phyloP scores from a whole-genome alignment of 1,140 invertebrate species.

The Nephila pilipes region DNA sequence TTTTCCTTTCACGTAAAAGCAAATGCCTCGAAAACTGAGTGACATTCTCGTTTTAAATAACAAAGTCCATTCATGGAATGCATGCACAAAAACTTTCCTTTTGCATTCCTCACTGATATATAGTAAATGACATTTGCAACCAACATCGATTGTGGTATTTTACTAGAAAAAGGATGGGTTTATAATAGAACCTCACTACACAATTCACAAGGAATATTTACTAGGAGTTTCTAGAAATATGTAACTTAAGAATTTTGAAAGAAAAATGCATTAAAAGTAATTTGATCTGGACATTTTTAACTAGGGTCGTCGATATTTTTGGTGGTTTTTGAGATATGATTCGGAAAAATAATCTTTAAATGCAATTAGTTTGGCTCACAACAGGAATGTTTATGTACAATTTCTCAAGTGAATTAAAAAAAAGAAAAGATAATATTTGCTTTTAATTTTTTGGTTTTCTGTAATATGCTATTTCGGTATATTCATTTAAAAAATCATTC shows the following conservation, averaged over 20 bases:
- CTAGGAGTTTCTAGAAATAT: not conserved
- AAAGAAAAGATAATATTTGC: too few species aligned
- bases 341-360: too few species aligned
- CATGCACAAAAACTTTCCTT: not conserved
- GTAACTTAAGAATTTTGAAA: not conserved
- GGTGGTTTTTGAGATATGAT: too few species aligned
- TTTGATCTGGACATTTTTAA: not conserved
- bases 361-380: too few species aligned
- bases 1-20: conserved; percentile 31
- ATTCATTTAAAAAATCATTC: too few species aligned
- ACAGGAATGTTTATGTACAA: too few species aligned
- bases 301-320: not conserved
- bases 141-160: not conserved
- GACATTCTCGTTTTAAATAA: conserved; percentile 36
- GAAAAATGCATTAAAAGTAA: not conserved
- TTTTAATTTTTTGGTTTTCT: too few species aligned
- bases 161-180: not conserved
- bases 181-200: not conserved
- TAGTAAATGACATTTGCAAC: not conserved
- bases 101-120: not conserved
- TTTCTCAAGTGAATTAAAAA: too few species aligned
- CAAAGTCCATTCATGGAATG: conserved; percentile 18
- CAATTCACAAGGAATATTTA: not conserved
- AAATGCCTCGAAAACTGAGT: conserved; percentile 9
- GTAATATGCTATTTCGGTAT: too few species aligned